These are phyloP conservation scores for Acleris holmiana DNA, from an alignment of 2,888 invertebrate genomes.

Conservation along the genomic window DNA sequence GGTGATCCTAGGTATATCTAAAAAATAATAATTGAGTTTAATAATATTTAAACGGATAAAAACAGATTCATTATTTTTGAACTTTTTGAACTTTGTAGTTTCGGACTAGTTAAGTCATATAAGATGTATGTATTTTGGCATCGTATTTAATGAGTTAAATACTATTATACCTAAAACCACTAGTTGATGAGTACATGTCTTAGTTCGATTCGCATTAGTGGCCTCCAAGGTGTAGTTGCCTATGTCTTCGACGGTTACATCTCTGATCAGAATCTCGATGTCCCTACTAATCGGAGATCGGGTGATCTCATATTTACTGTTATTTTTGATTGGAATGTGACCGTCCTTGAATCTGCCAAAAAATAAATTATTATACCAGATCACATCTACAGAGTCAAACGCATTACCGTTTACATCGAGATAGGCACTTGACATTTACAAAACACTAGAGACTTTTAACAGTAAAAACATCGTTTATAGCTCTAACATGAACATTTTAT, in stretches of 20 bases:
- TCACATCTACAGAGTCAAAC: too few species aligned
- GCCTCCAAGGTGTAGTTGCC: conserved; percentile 65
- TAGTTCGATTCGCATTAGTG: conserved; percentile 49
- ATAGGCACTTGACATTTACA: too few species aligned
- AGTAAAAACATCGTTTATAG: too few species aligned
- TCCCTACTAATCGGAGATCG: conserved; percentile 26
- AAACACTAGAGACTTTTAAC: too few species aligned
- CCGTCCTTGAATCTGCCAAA: conserved; percentile 20
- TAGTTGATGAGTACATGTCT: conserved; percentile 50
- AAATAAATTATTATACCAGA: neutral
- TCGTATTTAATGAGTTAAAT: neutral
- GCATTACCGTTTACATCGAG: too few species aligned
- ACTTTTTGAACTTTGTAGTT: too few species aligned
- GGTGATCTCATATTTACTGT: conserved; percentile 45
- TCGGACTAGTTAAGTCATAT: too few species aligned
- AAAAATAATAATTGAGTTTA: too few species aligned
- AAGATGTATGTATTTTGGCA: too few species aligned
- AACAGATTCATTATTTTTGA: too few species aligned
- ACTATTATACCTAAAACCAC: conserved; percentile 54
- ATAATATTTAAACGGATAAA: too few species aligned
- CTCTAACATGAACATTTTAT: too few species aligned
- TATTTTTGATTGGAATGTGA: conserved; percentile 24
- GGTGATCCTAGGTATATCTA: conserved; percentile 56
- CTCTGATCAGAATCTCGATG: conserved; percentile 46
- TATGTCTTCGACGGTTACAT: conserved; percentile 55